Conservation (phyloP, 1,140 invertebrate species). For the Drosophila micromelanica region DNA sequence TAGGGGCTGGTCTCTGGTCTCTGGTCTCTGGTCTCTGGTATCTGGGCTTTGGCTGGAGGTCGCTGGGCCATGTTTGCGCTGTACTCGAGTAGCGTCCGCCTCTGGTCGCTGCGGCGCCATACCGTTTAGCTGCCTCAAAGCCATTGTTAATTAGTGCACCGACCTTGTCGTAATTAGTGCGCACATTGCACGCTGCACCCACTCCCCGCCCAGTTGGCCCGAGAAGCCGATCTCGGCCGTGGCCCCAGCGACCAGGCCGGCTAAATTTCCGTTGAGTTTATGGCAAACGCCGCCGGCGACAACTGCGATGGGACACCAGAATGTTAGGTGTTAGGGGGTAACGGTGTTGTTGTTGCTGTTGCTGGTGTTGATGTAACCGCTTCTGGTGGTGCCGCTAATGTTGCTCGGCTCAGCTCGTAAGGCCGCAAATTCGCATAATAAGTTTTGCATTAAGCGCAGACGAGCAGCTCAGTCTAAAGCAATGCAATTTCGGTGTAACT, state of each 20-base stretch:
- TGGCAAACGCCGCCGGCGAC: slow-evolving; percentile 37
- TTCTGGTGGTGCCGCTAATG: background rate
- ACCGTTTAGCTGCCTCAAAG: slow-evolving; percentile 73
- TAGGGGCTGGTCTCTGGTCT: slow-evolving; percentile 5
- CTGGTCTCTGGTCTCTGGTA: slow-evolving; percentile 2
- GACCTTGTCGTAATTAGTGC: slow-evolving; percentile 76
- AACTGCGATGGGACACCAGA: slow-evolving; percentile 2
- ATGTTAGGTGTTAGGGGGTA: slow-evolving; percentile 1
- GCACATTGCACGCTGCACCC: slow-evolving; percentile 52
- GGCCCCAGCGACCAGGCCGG: slow-evolving; percentile 21
- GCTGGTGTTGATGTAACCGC: background rate
- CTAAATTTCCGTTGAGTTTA: slow-evolving; percentile 58
- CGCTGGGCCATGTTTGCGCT: slow-evolving; percentile 22
- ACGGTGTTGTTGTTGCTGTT: background rate
- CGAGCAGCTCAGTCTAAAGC: slow-evolving; percentile 26
- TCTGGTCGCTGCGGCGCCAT: slow-evolving; percentile 30
- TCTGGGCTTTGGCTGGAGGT: background rate
- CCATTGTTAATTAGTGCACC: slow-evolving; percentile 78
- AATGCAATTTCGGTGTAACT: slow-evolving; percentile 50
- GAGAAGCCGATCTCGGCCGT: background rate
- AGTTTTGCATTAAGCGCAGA: slow-evolving; percentile 56
- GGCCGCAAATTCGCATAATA: slow-evolving; percentile 63
- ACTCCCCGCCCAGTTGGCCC: background rate
- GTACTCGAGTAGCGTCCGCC: slow-evolving; percentile 1
- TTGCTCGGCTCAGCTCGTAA: slow-evolving; percentile 32